Evolutionary conservation across 1,140 invertebrate species (phyloP), one percentile per base, ranked within the genome.

Genomic region (Semibalanus balanoides): DNA sequence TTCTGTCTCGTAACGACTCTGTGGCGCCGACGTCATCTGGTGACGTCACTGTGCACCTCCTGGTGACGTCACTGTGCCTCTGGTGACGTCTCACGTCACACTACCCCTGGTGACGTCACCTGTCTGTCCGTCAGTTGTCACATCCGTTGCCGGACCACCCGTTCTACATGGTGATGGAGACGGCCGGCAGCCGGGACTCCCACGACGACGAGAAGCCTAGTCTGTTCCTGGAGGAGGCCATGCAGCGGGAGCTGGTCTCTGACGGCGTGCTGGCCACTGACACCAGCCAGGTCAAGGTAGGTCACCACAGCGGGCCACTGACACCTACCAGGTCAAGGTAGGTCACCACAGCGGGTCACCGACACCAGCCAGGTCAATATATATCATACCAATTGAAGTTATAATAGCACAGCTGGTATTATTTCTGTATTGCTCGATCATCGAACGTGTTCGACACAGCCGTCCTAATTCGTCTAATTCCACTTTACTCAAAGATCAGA

Each of bases 81-180:
- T 17, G 71, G n/a, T 30, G 35, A 74, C 74, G 35, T 28, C 28
- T n/a, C n/a, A n/a, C n/a, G 74, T 19, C 74, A 27, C 9, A 74
- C 9, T 64, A 74, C n/a, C 14, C 19, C 19, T 30, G 71, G n/a
- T 30, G 74, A 70, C 29, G 71, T 70, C 43, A 70, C n/a, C 30
- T 27, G 71, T 43, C 43, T 30, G 30, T 71, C 29, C 74, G 69
- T 1, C 71, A 76, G 31, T 9, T 76, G 25, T 22, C 28, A 3
- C 76, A 79, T 86, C 86, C 74, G 90, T 90, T 31, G 86, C 90
- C 77, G 82, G 83, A 30, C 86, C 89, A 88, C 83, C 90, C 92
- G 3, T 97, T 97, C 84, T 97, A 98, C 82, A 90, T 96, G 80
- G 81, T 99, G 0, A 88, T 98, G 74, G 96, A 99, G 85, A 93